Base-by-base conservation (phyloP, 2,797 vertebrate species). In the Podargus strigoides region DNA sequence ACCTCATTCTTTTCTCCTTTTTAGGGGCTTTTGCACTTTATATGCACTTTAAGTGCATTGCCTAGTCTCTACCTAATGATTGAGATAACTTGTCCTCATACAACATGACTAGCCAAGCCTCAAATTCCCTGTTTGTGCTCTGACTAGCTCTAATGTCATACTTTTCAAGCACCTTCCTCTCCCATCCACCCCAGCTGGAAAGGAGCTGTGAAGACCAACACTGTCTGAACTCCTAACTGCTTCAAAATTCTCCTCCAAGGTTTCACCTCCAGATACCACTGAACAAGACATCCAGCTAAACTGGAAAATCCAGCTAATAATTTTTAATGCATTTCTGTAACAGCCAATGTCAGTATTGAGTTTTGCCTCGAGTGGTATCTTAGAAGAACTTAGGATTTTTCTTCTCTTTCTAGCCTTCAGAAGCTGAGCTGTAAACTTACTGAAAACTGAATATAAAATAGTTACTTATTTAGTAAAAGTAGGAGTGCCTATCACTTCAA, bases 381-480 rank as follows among this genome's bases (percentile, higher is more conserved):
- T 94, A 1, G 23, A 89, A 89, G 41, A 68, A 55, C 58, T 87
- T 69, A 85, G 66, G 67, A 86, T 94, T 93, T 92, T 85, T 49
- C 42, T 87, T 24, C 53, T 63, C 47, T 60, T 88, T 79, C 49
- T 41, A 85, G 64, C 30, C 59, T 88, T 89, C 72, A 87, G 75
- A 94, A 85, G 58, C 63, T 91, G 49, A 89, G 69, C 49, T 93
- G 80, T 87, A 85, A 93, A 89, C 27, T 76, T 58, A 75, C 0
- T 69, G 79, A 94, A 96, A 89, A 21, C 55, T 49, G 36, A 85
- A 79, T 58, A 76, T 58, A 91, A 96, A 96, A 60, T 59, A 27
- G 19, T 87, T 82, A 30, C 37, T 75, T 89, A 84, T 91, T 90
- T 88, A 76, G 24, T 63, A 85, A 82, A 94, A 93, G 70, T 42